Evolutionary conservation across 2,888 invertebrate species (phyloP), one percentile per base, ranked within the genome.

Genomic region (Caenorhabditis panamensis): DNA sequence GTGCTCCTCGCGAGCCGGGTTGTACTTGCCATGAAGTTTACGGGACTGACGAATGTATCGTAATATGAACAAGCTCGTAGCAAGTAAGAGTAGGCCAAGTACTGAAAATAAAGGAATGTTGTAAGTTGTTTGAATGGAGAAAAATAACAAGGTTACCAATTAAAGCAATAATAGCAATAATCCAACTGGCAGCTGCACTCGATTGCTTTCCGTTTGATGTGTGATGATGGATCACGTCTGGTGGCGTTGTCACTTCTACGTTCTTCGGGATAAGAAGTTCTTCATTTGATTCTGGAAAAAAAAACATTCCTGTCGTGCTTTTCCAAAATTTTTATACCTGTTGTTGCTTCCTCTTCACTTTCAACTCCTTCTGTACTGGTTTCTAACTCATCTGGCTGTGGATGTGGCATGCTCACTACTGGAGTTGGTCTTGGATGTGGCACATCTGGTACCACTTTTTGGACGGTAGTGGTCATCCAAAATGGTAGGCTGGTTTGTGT

Each of bases 1-100:
- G 71, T 85, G 79, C 69, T 89, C 89, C 77, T 89, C 90, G 28
- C 84, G 82, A 13, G 89, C 89, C 20, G 89, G 89, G 71, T 90
- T 90, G 80, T 89, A 90, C 59, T 89, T 85, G 63, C 85, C 88
- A 59, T 86, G 86, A 6, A 88, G 73, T 62, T 87, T 87, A 5
- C 87, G 78, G 20, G 84, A 84, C 59, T 87, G 85, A 16, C 85
- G 79, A 36, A 88, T 80, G 75, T 88, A 88, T 53, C 88, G 88
- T 1, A 84, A 79, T 44, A 85, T 79, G 77, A 87, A 86, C 53
- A 87, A 64, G 22, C 83, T 75, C 28, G 82, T 75, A 16, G 84
- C 85, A 56, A 86, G 73, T 28, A 87, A 71, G 24, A 87, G 72
- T 31, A 84, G 73, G 41, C 84, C 80, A 20, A 87, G 82, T 28